Conservation (phyloP, 2,888 invertebrate genomes). For the Chesias legatella region DNA sequence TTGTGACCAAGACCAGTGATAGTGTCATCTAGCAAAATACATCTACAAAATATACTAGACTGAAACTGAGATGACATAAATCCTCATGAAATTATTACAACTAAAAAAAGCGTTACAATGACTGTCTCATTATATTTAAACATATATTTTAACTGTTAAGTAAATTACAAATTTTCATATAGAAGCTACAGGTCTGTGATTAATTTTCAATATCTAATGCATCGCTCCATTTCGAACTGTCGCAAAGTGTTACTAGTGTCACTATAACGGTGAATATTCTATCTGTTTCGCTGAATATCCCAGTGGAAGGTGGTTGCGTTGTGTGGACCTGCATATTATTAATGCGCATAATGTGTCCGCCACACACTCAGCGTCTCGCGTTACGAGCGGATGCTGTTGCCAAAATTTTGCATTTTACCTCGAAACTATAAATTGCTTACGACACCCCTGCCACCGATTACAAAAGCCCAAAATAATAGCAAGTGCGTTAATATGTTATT, state of each 20-base stretch:
- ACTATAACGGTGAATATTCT: conserved; percentile 10
- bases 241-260: no score
- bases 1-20: no score
- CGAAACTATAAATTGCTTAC: conserved; percentile 33
- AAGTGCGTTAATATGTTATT: conserved; percentile 12
- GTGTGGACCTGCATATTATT: conserved; percentile 39
- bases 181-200: no score
- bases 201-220: background rate
- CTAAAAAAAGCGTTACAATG: no score
- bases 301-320: conserved; percentile 14
- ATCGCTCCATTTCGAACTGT: background rate
- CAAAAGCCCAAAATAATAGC: conserved; percentile 23
- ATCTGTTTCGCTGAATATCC: background rate
- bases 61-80: no score
- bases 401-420: conserved; percentile 48
- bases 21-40: no score
- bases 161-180: no score
- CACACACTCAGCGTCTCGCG: conserved; percentile 44
- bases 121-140: no score
- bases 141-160: no score
- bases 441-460: conserved; percentile 30
- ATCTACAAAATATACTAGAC: no score
- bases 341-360: conserved; percentile 41
- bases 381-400: conserved; percentile 44
- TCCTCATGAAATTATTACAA: no score